Evolutionary conservation across 1,140 invertebrate species (phyloP).

Genomic region (Hyles vespertilio): DNA sequence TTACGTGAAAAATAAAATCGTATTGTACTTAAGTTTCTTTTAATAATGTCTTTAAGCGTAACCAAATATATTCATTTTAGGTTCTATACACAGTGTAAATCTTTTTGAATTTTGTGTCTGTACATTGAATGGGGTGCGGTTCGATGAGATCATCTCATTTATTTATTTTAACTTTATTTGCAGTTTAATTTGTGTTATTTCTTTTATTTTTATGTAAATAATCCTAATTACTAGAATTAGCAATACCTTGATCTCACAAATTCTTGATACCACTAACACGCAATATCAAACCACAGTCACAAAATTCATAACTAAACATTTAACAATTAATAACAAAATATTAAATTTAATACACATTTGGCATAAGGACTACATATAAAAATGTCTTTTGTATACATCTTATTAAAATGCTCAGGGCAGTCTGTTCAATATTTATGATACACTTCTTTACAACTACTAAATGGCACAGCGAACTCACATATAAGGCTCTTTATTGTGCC

Average conservation of each 20-base stretch:
- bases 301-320: slow-evolving; percentile 43
- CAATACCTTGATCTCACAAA: no score
- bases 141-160: no score
- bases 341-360: slow-evolving; percentile 58
- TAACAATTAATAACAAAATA: slow-evolving; percentile 55
- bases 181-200: no score
- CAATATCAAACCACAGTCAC: no score
- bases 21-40: slow-evolving; percentile 46
- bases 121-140: no score
- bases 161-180: no score
- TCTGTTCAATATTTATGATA: slow-evolving; percentile 22
- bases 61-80: slow-evolving; percentile 38
- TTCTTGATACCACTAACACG: no score
- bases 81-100: no score
- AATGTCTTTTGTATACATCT: slow-evolving; percentile 58
- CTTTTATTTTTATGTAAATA: no score
- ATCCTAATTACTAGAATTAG: no score
- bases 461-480: slow-evolving; percentile 60
- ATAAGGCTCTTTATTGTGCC: slow-evolving; percentile 32
- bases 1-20: slow-evolving; percentile 62
- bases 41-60: slow-evolving; percentile 43
- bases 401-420: slow-evolving; percentile 55
- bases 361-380: slow-evolving; percentile 52
- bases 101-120: no score
- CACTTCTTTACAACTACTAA: slow-evolving; percentile 25